Conservation (phyloP, 2,888 invertebrate genomes). For the Molanna angustata region DNA sequence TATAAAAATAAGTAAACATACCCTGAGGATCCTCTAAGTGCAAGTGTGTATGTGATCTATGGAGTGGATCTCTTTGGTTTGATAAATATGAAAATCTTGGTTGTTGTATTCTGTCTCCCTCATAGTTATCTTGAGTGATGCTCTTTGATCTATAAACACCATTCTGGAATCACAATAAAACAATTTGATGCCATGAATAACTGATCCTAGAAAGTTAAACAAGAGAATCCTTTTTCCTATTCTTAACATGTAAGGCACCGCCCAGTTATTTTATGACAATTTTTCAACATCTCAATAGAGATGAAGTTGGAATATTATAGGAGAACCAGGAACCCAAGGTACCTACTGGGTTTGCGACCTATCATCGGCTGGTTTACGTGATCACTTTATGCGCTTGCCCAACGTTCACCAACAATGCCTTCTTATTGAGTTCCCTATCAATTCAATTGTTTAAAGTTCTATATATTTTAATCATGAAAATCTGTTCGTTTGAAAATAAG, state of each 20-base stretch:
- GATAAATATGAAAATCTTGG: conserved; percentile 28
- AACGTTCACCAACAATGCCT: too few relatives aligned
- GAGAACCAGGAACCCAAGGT: too few relatives aligned
- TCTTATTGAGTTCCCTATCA: too few relatives aligned
- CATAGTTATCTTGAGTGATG: conserved; percentile 33
- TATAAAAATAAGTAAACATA: conserved; percentile 36
- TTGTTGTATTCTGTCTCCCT: conserved; percentile 25
- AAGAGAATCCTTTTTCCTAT: not conserved
- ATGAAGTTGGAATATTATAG: too few relatives aligned
- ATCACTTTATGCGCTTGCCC: too few relatives aligned
- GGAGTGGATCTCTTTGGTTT: conserved; percentile 44
- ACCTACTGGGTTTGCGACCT: too few relatives aligned
- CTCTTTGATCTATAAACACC: conserved; percentile 51
- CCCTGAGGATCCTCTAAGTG: conserved; percentile 47
- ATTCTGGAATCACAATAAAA: conserved; percentile 42
- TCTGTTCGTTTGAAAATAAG: too few relatives aligned
- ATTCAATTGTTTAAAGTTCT: too few relatives aligned
- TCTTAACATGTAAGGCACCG: not conserved
- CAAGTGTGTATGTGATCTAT: conserved; percentile 51
- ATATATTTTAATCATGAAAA: too few relatives aligned
- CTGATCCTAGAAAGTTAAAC: not conserved
- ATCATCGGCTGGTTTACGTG: too few relatives aligned
- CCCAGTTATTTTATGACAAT: not conserved
- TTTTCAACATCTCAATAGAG: too few relatives aligned
- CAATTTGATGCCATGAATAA: not conserved